Evolutionary conservation across 1,140 invertebrate species (phyloP).

Genomic region (Forficula auricularia): DNA sequence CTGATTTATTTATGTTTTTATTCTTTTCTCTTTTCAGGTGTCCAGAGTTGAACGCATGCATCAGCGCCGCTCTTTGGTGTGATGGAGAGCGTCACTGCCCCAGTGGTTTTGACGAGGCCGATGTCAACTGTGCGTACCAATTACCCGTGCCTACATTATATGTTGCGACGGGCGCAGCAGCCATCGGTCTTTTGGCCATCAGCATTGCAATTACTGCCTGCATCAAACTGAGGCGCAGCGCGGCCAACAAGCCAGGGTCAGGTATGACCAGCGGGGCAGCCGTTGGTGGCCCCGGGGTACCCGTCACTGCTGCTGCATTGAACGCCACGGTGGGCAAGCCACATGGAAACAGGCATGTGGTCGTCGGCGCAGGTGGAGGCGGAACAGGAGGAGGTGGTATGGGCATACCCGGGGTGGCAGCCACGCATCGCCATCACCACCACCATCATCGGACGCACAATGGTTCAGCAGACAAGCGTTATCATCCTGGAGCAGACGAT

Average conservation of each 20-base stretch:
- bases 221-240: constrained; percentile 41
- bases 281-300: neutral
- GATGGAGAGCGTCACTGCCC: constrained; percentile 52
- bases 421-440: constrained; percentile 25
- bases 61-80: constrained; percentile 52
- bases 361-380: neutral
- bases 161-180: constrained; percentile 39
- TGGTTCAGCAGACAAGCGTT: constrained; percentile 13
- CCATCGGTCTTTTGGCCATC: constrained; percentile 30
- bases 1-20: no score
- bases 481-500: constrained; percentile 23
- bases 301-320: neutral
- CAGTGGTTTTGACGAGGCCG: constrained; percentile 51
- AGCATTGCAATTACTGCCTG: constrained; percentile 40
- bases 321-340: neutral
- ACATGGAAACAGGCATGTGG: neutral
- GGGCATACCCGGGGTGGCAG: constrained; percentile 18
- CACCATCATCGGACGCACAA: constrained; percentile 30
- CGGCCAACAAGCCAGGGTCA: constrained; percentile 33
- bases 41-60: constrained; percentile 52
- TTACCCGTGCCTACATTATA: constrained; percentile 47
- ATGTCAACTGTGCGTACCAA: constrained; percentile 49
- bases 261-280: constrained; percentile 9
- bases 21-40: no score
- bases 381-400: constrained; percentile 21